Base-by-base conservation (phyloP, 2,888 invertebrate genomes). In the Xestia ashworthii region DNA sequence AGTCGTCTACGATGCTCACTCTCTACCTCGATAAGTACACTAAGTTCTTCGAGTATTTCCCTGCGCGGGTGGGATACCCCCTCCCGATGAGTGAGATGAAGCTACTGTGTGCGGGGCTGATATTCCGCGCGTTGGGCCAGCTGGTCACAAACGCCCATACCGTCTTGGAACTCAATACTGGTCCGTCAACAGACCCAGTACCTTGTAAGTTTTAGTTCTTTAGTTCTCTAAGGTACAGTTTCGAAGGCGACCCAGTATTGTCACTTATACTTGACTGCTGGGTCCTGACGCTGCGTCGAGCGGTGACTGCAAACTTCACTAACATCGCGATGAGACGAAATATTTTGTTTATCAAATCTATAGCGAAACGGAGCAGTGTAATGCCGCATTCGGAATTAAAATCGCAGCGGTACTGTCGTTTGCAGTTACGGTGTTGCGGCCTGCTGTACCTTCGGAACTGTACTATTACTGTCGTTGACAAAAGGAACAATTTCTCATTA, bases 101-200 rank as follows among this genome's bases (percentile, higher is more conserved):
- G 19, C 44, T 97, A 70, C 97, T 97, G 81, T 94, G 98, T 38
- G 98, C 98, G 0, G 97, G 98, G 0, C 91, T 98, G 11, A 93
- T 99, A 55, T 95, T 99, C 69, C 97, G 98, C 48, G 98, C 98
- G 89, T 97, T 98, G 70, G 98, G 98, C 0, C 99, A 99, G 94
- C 96, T 99, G 72, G 97, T 98, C 60, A 98, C 97, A 90, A 99
- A 99, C 92, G 99, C 98, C 0, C 98, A 98, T 92, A 98, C 98
- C 0, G 97, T 95, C 0, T 87, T 95, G 4, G 93, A 92, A 11
- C 89, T 96, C 0, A 85, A 92, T 0, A 89, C 91, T 0, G 83
- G 88, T 1, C 92, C 93, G 3, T 68, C 44, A 44, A 9, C 44
- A 44, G 44, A 11, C 44, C 44, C 44, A n/a, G 32, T 55, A 12